These are phyloP conservation scores for Simalia tracyae DNA, from an alignment of 2,797 vertebrate species.

Conservation along the genomic window DNA sequence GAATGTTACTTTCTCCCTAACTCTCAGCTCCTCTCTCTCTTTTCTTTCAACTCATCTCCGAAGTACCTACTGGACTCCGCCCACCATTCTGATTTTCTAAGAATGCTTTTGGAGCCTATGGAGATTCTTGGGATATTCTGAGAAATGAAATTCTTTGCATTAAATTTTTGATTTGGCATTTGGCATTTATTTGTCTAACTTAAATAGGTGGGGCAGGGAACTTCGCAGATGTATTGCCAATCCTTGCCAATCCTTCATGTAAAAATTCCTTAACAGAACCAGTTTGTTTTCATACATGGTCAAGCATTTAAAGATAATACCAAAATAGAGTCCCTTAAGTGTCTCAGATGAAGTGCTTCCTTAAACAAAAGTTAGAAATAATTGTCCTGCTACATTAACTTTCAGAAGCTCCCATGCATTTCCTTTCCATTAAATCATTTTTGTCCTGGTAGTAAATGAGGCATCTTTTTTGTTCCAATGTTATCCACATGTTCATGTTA, in stretches of 20 bases:
- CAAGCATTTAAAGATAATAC: background rate
- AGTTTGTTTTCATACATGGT: background rate
- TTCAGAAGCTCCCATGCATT: background rate
- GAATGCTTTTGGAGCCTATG: background rate
- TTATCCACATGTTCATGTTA: background rate
- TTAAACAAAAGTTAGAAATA: accelerated
- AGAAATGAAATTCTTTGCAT: background rate
- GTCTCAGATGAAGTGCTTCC: background rate
- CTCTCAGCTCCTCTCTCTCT: background rate
- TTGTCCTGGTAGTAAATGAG: background rate
- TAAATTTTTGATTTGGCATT: background rate
- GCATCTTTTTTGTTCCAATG: constrained; percentile 13
- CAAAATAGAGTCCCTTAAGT: background rate
- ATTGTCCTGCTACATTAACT: background rate
- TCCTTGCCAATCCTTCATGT: background rate
- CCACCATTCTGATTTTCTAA: background rate
- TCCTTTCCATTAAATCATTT: background rate
- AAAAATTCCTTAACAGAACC: background rate
- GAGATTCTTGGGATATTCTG: background rate
- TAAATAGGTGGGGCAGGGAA: background rate
- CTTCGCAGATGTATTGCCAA: background rate
- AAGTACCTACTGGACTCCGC: background rate
- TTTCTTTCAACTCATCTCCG: background rate
- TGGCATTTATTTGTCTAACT: background rate
- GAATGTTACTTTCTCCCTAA: background rate